A percentile compares a stretch with the other conserved stretches of the same genome.
These are phyloP conservation scores for Sweltsa coloradensis DNA, from an alignment of 1,140 invertebrate species.

Conservation along the genomic window DNA sequence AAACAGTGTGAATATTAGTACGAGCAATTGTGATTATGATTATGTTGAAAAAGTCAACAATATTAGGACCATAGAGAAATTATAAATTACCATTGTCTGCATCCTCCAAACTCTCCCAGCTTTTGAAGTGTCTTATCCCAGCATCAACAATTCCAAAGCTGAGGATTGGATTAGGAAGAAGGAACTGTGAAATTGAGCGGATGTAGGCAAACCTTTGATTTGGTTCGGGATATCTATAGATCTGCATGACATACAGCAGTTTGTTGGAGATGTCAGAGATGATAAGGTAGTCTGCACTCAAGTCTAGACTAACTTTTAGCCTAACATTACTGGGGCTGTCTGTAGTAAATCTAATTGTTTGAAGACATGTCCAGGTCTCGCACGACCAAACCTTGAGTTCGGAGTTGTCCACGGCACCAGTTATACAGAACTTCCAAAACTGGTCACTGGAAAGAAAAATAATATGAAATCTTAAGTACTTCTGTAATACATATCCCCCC, in stretches of 20 bases:
- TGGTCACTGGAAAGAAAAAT: constrained; percentile 44
- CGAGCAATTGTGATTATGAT: no score
- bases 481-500: no score
- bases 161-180: constrained; percentile 66
- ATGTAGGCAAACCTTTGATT: constrained; percentile 40
- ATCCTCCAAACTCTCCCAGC: constrained; percentile 10
- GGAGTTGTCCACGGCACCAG: constrained; percentile 77
- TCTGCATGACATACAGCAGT: constrained; percentile 64
- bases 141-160: constrained; percentile 78
- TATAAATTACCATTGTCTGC: constrained; percentile 7
- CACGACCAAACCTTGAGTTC: constrained; percentile 92
- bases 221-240: constrained; percentile 44
- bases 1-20: no score
- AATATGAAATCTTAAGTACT: no score
- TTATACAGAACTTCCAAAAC: constrained; percentile 91
- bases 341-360: constrained; percentile 62
- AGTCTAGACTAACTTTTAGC: constrained; percentile 69
- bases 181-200: constrained; percentile 66
- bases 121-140: constrained; percentile 33
- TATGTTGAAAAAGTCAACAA: no score
- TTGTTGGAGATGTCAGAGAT: constrained; percentile 70
- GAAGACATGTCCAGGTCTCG: constrained; percentile 82
- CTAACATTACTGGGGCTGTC: constrained; percentile 22
- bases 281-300: constrained; percentile 68
- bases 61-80: no score